Evolutionary conservation across 2,797 vertebrate species (phyloP).

Genomic region (Pseudopleuronectes americanus): DNA sequence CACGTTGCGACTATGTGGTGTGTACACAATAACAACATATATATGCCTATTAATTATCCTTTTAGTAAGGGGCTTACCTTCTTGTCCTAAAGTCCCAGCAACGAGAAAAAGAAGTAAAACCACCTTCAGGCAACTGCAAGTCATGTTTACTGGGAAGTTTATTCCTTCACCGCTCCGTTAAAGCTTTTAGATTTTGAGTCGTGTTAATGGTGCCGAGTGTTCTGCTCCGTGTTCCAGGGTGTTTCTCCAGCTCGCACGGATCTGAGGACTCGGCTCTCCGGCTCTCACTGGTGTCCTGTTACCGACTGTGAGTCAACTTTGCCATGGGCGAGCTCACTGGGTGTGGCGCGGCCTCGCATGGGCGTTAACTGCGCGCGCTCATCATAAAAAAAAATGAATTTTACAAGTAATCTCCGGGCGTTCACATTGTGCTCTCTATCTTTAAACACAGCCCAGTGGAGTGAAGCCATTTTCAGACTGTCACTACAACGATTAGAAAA

Average conservation of each 20-base stretch:
- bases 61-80: not conserved
- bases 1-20: no score
- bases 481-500: no score
- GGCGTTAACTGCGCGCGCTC: no score
- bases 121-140: slow-evolving; percentile 23
- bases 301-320: slow-evolving; percentile 1
- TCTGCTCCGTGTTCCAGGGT: not conserved
- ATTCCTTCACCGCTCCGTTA: not conserved
- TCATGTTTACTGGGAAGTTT: slow-evolving; percentile 38
- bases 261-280: not conserved
- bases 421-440: no score
- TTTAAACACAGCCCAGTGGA: no score
- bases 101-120: slow-evolving; percentile 36
- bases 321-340: not conserved
- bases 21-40: no score
- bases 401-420: no score
- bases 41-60: no score
- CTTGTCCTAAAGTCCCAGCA: not conserved
- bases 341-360: slow-evolving; percentile 15
- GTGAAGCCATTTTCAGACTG: no score
- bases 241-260: not conserved
- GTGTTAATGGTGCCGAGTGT: no score
- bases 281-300: slow-evolving; percentile 29
- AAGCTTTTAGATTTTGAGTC: no score
- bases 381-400: no score